Base-by-base conservation (phyloP, 2,113 vertebrate species). In the Mandrillus leucophaeus region DNA sequence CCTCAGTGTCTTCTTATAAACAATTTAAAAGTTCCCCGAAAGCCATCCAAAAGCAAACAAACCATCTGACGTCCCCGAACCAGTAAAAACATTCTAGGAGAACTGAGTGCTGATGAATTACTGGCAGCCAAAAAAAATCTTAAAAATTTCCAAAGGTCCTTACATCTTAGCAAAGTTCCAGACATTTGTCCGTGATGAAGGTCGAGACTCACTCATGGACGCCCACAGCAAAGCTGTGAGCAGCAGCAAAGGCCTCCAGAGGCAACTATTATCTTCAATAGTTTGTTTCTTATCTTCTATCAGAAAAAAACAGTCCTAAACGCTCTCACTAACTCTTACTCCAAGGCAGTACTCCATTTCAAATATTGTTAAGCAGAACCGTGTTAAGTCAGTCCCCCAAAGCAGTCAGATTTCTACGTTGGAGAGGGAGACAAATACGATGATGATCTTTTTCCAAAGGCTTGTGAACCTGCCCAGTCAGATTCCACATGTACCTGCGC, bases 141-240 rank as follows among this genome's bases (percentile, higher is more conserved):
- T 84, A 45, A 79, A 25, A 27, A 20, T 78, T 83, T 40, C 52
- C 25, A 35, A 79, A 90, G 14, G 35, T 66, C 80, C 23, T 73
- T 22, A 55, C 20, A 45, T 96, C 48, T 55, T 30, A 32, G 0
- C 20, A 78, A 38, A 88, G 70, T 40, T 48, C 38, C 68, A 27
- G 72, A 88, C 70, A 8, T 20, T 35, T 40, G 70, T 88, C 76
- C 1, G 5, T 79, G 23, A 64, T 40, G 6, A 55, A 55, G 48
- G 32, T 38, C 0, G 3, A n/a, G 30, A 1, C 2, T 25, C 30
- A 18, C 20, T 3, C 11, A 76, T 0, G 57, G 12, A 50, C 0
- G 40, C 18, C 6, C 23, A 23, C 22, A 32, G 23, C 17, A 48
- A 43, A 32, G 18, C 80, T 55, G 9, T 25, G 23, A 40, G 55